Evolutionary conservation across 2,113 vertebrate species (phyloP), one percentile per base, ranked within the genome.

Genomic region (Miniopterus natalensis): DNA sequence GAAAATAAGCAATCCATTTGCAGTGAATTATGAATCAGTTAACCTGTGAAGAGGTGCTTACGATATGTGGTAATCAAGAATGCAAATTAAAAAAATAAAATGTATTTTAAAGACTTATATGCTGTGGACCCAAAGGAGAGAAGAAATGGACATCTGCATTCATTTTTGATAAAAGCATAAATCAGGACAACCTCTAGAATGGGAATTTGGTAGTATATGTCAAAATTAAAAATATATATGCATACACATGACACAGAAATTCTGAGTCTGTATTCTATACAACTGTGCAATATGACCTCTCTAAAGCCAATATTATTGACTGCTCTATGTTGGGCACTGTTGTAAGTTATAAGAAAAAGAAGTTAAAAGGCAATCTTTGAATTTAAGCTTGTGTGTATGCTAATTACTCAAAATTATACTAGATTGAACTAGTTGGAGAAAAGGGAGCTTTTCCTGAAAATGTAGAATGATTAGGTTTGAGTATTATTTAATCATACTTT

Each of bases 1-100:
- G 49, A 90, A 84, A 47, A 83, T 11, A 88, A 66, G 66, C 10
- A 85, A 81, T 70, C 25, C 23, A 89, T 88, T 1, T 61, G 1
- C 36, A 75, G 47, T 74, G 77, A 96, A 95, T 95, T 90, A 95
- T 88, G 63, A 83, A 55, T 10, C 36, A 91, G 93, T 91, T 97
- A 97, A 75, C 51, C 84, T 88, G 6, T 88, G 65, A 91, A 88
- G 84, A 81, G 45, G 42, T 85, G 20, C 25, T 87, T 93, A 74
- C 25, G 18, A 79, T 87, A 73, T 55, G 31, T 85, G 31, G 7
- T 65, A 88, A 95, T 94, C 74, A 84, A 36, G 49, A 95, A 95
- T 29, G 85, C 55, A 84, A 42, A 79, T 87, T 92, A 36, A 40
- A 42, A 84, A 59, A 63, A 75, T 77, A 8, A 74, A 84, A 80